These are phyloP conservation scores for Vulpes lagopus DNA, from an alignment of 2,113 vertebrate species.

Conservation along the genomic window DNA sequence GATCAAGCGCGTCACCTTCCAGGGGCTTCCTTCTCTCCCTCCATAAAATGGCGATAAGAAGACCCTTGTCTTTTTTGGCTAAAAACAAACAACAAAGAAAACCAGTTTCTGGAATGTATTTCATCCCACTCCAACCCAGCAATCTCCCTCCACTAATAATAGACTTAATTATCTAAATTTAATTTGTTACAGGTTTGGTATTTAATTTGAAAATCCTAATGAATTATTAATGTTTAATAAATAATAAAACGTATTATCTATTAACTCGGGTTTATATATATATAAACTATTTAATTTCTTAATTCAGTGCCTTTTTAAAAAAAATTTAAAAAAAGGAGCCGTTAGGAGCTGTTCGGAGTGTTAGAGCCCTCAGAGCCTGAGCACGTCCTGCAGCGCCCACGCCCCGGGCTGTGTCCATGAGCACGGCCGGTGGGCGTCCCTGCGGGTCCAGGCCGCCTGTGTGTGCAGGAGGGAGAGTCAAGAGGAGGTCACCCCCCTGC, in stretches of 20 bases:
- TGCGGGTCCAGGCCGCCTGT: fast-evolving
- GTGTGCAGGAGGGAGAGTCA: fast-evolving
- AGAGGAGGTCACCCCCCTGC: not conserved
- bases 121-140: not conserved
- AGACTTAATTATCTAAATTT: slow-evolving; percentile 77
- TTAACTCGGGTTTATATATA: slow-evolving; percentile 67
- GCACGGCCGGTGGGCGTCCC: too few relatives aligned
- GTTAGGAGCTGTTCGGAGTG: not conserved
- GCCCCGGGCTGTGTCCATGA: fast-evolving
- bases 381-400: fast-evolving
- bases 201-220: slow-evolving; percentile 69
- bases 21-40: fast-evolving
- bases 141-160: slow-evolving; percentile 56
- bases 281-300: slow-evolving; percentile 63
- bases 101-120: not conserved
- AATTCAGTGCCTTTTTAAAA: not conserved
- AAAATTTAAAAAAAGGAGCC: not conserved
- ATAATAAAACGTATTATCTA: slow-evolving; percentile 71
- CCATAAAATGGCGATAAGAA: not conserved
- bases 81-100: not conserved
- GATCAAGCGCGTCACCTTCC: not conserved
- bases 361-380: too few relatives aligned
- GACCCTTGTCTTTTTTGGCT: not conserved
- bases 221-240: slow-evolving; percentile 75
- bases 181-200: slow-evolving; percentile 69